Percentiles rank a stretch among this genome's conserved stretches.
These are phyloP conservation scores for Dendrophyllia cribrosa DNA, from an alignment of 64 coral and sea anemone genomes.

Conservation along the genomic window DNA sequence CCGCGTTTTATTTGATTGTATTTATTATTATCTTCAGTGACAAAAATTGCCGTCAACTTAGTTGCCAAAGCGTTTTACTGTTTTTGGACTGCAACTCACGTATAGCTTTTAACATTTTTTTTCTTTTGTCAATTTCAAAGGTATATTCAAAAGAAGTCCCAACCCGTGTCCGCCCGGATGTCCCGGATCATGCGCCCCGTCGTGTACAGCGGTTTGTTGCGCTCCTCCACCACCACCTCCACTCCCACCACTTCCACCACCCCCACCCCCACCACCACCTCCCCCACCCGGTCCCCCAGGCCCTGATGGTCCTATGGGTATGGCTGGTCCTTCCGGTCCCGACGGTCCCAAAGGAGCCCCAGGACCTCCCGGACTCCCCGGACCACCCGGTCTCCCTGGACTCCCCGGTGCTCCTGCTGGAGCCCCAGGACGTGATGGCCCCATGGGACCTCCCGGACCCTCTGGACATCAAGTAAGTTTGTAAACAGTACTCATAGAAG, in stretches of 20 bases:
- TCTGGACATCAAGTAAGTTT: slow-evolving; percentile 91
- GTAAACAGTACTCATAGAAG: no score
- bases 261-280: slow-evolving; percentile 92
- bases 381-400: slow-evolving; percentile 90
- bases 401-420: slow-evolving; percentile 97
- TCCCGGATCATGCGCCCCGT: slow-evolving; percentile 78
- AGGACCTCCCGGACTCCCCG: slow-evolving; percentile 94
- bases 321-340: slow-evolving; percentile 94
- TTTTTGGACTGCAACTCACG: not conserved
- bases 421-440: slow-evolving; percentile 95
- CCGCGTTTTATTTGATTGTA: no score
- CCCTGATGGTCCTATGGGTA: slow-evolving; percentile 98
- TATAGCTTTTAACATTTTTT: not conserved
- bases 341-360: slow-evolving; percentile 99
- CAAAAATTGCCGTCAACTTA: no score
- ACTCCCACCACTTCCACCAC: slow-evolving; percentile 87
- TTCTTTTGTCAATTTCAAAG: not conserved
- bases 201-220: slow-evolving; percentile 94
- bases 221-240: slow-evolving; percentile 94
- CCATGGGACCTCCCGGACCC: slow-evolving; percentile 97
- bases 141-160: slow-evolving; percentile 85
- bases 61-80: no score
- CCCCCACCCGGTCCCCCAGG: slow-evolving; percentile 98
- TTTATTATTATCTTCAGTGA: no score
- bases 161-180: slow-evolving; percentile 93